Evolutionary conservation across 2,113 vertebrate species (phyloP), one percentile per base, ranked within the genome.

Genomic region (Saimiri boliviensis): DNA sequence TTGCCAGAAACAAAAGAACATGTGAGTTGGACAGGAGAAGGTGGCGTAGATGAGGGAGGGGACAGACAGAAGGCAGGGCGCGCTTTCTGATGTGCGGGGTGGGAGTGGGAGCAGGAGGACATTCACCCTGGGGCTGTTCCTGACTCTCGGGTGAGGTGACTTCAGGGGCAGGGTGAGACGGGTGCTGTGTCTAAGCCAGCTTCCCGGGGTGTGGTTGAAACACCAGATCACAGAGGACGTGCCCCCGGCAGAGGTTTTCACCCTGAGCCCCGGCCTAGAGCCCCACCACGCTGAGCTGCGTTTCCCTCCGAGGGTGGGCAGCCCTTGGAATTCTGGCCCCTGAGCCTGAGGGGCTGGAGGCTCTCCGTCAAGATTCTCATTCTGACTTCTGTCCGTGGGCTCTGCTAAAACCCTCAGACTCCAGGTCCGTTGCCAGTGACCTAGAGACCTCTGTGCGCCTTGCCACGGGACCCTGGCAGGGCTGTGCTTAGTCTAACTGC

Each of bases 71-170:
- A 17, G 30, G 66, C 13, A 35, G 66, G 66, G 66, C 14, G 1
- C 17, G 66, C 66, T 68, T 8, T 68, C 30, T 8, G 30, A 16
- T 68, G 66, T 32, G 14, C 1, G 0, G 1, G 32, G 66, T 68
- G 66, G 32, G 66, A 7, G 66, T 68, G 66, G 60, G 66, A 8
- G 66, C 14, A 7, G 0, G 66, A 68, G 10, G 16, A 27, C 42
- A 2, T 7, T 6, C 35, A 2, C 37, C 19, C 6, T 3, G n/a
- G 21, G 27, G 14, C 2, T 0, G 25, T 7, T 47, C 5, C 30
- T 9, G 6, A 10, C 63, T 4, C 52, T 71, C 4, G 17, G 42
- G 7, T 12, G n/a, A 25, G 27, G 58, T 35, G 17, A 40, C 30
- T 42, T 13, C 20, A 8, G 20, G 37, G 54, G 16, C 2, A 49